phyloP scores from a whole-genome alignment of 2,797 vertebrate genomes.

The Meda fulgida region DNA sequence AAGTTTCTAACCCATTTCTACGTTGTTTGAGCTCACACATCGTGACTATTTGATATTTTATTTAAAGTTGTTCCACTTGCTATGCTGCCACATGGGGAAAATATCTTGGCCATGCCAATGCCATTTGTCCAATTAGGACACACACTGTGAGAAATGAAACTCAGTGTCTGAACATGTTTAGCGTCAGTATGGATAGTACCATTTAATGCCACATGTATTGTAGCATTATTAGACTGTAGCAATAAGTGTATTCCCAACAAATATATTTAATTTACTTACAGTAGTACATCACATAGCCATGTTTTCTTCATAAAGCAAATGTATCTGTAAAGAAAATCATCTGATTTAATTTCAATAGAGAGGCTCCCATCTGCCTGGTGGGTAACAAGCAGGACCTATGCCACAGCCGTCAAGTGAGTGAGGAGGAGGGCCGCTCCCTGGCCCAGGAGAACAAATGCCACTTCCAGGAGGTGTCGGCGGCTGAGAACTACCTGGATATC shows the following conservation, averaged over 20 bases:
- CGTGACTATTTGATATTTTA: neutral
- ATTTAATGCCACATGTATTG: neutral
- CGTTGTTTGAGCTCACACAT: neutral
- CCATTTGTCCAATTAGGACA: slow-evolving; percentile 3
- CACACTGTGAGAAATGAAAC: slow-evolving; percentile 3
- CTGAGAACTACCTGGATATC: slow-evolving; percentile 81
- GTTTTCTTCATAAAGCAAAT: neutral
- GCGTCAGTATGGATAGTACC: neutral
- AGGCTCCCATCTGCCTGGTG: slow-evolving; percentile 77
- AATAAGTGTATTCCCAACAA: neutral
- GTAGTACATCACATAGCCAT: neutral
- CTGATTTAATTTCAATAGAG: slow-evolving; percentile 62
- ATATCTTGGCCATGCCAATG: neutral
- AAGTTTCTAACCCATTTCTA: slow-evolving; percentile 9
- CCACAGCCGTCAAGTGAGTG: slow-evolving; percentile 76
- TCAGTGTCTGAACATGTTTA: neutral
- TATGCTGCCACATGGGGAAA: neutral
- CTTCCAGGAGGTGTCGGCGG: slow-evolving; percentile 82
- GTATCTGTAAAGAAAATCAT: neutral
- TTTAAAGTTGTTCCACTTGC: neutral
- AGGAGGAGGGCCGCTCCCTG: slow-evolving; percentile 75
- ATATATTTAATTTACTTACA: neutral
- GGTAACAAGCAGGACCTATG: slow-evolving; percentile 83
- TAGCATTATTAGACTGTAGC: neutral
- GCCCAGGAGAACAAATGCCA: slow-evolving; percentile 75